A percentile compares a stretch with the other conserved stretches of the same genome.
These are phyloP conservation scores for Diplolepis rosae DNA, from an alignment of 2,888 invertebrate genomes.

Conservation along the genomic window DNA sequence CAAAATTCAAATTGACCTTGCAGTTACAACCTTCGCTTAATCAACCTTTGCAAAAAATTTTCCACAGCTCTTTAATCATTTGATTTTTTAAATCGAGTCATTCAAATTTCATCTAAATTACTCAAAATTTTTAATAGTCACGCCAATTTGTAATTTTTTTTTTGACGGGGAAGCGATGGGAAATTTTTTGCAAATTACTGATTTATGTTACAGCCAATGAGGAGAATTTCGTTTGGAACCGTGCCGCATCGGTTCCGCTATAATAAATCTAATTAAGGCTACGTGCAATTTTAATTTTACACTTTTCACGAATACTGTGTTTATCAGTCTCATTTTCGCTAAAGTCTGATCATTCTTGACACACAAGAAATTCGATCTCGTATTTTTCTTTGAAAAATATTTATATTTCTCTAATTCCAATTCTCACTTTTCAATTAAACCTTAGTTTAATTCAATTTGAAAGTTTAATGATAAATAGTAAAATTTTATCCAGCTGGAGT, in stretches of 20 bases:
- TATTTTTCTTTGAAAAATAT: too few relatives aligned
- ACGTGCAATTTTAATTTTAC: conserved; percentile 55
- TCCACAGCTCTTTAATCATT: not conserved
- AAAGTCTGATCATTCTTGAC: conserved; percentile 43
- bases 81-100: conserved; percentile 12
- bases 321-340: conserved; percentile 71
- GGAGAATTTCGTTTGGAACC: conserved; percentile 58
- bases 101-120: not conserved
- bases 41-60: not conserved
- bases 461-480: conserved; percentile 28
- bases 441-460: conserved; percentile 31
- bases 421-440: not conserved
- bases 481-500: not conserved
- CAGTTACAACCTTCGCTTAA: conserved; percentile 33
- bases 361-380: conserved; percentile 19
- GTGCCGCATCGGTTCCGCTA: conserved; percentile 21
- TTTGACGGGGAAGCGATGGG: not conserved
- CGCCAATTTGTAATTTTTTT: not conserved
- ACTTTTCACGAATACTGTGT: conserved; percentile 71
- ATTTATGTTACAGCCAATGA: conserved; percentile 64
- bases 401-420: conserved; percentile 27
- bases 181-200: conserved; percentile 1
- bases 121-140: not conserved
- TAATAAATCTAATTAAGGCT: conserved; percentile 65
- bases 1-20: not conserved